Evolutionary conservation across 2,113 vertebrate genomes (phyloP).

Genomic region (Rhinopomastus cyanomelas): DNA sequence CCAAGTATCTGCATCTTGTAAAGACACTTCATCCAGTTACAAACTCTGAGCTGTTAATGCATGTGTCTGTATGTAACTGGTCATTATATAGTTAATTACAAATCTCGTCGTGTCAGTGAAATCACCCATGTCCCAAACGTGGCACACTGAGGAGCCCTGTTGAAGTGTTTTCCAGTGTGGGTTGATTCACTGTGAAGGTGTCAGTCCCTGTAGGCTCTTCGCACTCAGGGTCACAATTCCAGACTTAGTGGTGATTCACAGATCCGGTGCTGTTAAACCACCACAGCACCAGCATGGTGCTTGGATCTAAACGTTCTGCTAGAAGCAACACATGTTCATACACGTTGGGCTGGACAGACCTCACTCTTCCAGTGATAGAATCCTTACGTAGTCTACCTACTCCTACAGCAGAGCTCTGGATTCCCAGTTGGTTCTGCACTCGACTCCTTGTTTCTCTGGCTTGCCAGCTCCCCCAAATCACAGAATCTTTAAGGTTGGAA

Average conservation of each 20-base stretch:
- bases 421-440: not conserved
- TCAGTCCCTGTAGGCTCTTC: not conserved
- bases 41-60: not conserved
- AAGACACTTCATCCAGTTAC: not conserved
- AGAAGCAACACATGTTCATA: not conserved
- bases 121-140: not conserved
- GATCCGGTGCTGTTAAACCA: not conserved
- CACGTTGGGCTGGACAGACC: not conserved
- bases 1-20: not conserved
- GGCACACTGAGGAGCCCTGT: not conserved
- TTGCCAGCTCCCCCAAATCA: not conserved
- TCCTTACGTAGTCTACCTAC: accelerated
- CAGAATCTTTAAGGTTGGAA: too few species aligned
- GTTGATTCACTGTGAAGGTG: not conserved
- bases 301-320: not conserved
- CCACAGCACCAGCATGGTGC: too few species aligned
- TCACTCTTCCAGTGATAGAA: accelerated
- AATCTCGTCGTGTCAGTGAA: not conserved
- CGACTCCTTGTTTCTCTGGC: not conserved
- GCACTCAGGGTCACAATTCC: not conserved
- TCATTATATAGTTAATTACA: not conserved
- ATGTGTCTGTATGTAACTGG: not conserved
- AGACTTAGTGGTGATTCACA: not conserved
- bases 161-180: not conserved
- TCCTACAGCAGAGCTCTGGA: not conserved